A percentile compares a stretch with the other conserved stretches of the same genome.
phyloP scores from a whole-genome alignment of 2,888 invertebrate species.

The Ellobium chinense region DNA sequence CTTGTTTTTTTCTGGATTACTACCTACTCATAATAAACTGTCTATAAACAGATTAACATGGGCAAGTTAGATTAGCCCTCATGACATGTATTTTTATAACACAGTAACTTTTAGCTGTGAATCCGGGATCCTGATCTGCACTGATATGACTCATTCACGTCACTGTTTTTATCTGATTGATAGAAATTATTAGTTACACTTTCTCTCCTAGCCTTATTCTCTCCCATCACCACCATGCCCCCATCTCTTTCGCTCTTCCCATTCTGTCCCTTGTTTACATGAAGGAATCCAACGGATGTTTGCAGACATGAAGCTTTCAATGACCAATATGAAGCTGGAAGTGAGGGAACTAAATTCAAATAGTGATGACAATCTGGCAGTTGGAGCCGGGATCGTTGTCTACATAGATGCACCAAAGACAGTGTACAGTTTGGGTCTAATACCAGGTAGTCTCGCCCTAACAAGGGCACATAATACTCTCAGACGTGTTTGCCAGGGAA shows the following conservation, averaged over 20 bases:
- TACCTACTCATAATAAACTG: too few relatives aligned
- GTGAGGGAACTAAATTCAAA: neutral
- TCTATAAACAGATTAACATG: too few relatives aligned
- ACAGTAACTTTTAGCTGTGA: neutral
- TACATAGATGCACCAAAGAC: neutral
- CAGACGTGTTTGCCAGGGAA: neutral
- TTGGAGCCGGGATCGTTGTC: neutral
- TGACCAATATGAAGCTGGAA: constrained; percentile 5
- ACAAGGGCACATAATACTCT: neutral
- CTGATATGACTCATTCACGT: too few relatives aligned
- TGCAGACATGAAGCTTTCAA: neutral
- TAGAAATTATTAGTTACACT: neutral
- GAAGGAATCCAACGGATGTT: neutral
- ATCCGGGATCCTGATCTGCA: neutral
- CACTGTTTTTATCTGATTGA: too few relatives aligned
- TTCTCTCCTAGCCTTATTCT: too few relatives aligned
- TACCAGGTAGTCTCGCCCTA: constrained; percentile 5
- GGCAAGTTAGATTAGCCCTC: too few relatives aligned
- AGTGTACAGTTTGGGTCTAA: constrained; percentile 22
- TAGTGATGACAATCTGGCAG: neutral
- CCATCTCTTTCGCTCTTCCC: too few relatives aligned
- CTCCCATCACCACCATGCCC: too few relatives aligned
- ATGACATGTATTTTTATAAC: too few relatives aligned
- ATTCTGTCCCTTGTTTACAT: too few relatives aligned
- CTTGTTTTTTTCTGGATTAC: too few relatives aligned